Evolutionary conservation across 2,797 vertebrate genomes (phyloP), one percentile per base, ranked within the genome.

Genomic region (Hoplostethus mediterraneus): DNA sequence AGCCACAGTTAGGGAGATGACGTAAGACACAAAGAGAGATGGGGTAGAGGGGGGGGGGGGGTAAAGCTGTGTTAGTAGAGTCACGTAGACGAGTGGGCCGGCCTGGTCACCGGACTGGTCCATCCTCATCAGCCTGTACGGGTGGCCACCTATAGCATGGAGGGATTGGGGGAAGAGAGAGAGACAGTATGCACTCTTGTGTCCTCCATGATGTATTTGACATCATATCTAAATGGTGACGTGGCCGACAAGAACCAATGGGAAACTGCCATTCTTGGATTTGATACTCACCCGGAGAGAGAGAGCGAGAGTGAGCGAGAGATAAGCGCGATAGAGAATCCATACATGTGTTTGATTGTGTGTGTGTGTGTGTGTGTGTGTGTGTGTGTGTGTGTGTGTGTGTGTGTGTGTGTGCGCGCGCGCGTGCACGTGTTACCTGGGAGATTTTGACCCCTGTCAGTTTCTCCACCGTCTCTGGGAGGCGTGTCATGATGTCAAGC

Each of bases 381-480:
- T 21, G 21, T 21, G 21, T 21, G 21, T 21, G 21, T 21, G 21
- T 21, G 21, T 21, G 21, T 21, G 1, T 21, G 21, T 21, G 21
- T 21, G 21, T 21, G 21, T 21, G 21, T 21, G 21, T 21, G 21
- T 21, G 21, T 21, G n/a, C n/a, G n/a, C n/a, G 21, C 1, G 21
- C 1, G 21, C 1, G 21, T 21, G 21, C 21, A 21, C 21, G 21
- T 44, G 40, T 58, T 49, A 97, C 96, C 96, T 96, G 96, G 64
- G 94, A 94, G 86, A 97, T 97, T 89, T 52, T 95, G 86, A 98
- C 55, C 0, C 97, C 96, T 0, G 96, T 97, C 81, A 98, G 94
- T 66, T 94, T 96, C 89, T 97, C 96, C 80, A 98, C 89, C 0
- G 93, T 85, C 2, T 93, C 94, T 0, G 97, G 96, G 33, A 98